A percentile compares a stretch with the other conserved stretches of the same genome.
phyloP scores from a whole-genome alignment of 2,113 vertebrate genomes.

The Neopipo cinnamomea region DNA sequence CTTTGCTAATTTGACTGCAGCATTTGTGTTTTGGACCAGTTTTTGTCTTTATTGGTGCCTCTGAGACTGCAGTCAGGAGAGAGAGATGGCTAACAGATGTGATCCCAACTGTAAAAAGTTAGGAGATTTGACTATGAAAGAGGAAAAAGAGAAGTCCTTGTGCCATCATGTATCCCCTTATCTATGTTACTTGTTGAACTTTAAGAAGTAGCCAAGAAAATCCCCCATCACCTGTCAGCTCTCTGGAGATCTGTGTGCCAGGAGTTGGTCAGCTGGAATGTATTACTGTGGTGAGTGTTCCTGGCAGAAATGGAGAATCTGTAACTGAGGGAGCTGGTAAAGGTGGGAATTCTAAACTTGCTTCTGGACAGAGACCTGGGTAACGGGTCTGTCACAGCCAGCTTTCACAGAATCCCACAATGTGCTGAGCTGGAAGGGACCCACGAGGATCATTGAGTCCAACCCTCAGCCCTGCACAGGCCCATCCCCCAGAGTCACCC shows the following conservation, averaged over 20 bases:
- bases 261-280: background rate
- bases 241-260: background rate
- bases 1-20: background rate
- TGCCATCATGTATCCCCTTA: background rate
- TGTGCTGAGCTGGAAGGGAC: background rate
- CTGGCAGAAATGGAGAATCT: background rate
- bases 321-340: background rate
- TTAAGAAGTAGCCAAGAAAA: background rate
- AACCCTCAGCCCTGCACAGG: background rate
- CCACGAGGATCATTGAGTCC: background rate
- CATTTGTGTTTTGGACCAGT: background rate
- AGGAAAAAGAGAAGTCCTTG: background rate
- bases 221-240: background rate
- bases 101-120: background rate
- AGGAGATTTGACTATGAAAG: background rate
- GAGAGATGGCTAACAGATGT: background rate
- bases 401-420: background rate
- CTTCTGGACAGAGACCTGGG: background rate
- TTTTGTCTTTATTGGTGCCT: background rate
- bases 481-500: background rate
- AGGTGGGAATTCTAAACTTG: background rate
- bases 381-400: background rate
- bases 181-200: background rate
- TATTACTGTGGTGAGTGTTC: background rate
- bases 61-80: background rate